Evolutionary conservation across 2,888 invertebrate species (phyloP).

Genomic region (Melanchra persicariae): DNA sequence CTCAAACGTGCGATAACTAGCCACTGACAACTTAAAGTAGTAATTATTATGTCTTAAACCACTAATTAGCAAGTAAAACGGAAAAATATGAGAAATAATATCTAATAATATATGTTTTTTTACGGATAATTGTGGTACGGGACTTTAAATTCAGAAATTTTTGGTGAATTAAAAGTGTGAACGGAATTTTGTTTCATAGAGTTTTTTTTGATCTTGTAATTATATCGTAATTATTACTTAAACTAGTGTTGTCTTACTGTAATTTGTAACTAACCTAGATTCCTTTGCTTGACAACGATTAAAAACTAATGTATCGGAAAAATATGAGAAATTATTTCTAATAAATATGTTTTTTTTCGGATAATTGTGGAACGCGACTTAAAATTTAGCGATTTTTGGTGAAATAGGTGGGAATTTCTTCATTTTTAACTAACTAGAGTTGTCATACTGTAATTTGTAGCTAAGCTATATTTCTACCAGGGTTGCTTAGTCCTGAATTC

Average conservation of each 20-base stretch:
- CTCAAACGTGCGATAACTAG: slow-evolving; percentile 18
- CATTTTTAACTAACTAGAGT: too few relatives aligned
- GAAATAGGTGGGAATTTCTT: too few relatives aligned
- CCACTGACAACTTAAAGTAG: slow-evolving; percentile 12
- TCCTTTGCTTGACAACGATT: neutral
- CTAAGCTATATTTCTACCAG: too few relatives aligned
- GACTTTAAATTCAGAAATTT: slow-evolving; percentile 7
- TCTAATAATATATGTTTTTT: slow-evolving; percentile 3
- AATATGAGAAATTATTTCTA: too few relatives aligned
- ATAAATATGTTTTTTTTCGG: too few relatives aligned
- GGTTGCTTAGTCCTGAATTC: too few relatives aligned
- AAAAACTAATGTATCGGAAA: neutral
- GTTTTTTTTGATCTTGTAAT: neutral
- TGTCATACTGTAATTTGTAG: too few relatives aligned
- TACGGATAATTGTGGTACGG: neutral
- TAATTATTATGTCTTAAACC: slow-evolving; percentile 33
- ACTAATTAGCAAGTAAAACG: slow-evolving; percentile 39
- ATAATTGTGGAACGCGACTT: too few relatives aligned
- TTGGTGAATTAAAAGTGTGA: slow-evolving; percentile 19
- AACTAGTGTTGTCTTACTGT: neutral
- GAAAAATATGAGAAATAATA: slow-evolving; percentile 20
- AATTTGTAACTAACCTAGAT: neutral
- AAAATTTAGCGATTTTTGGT: too few relatives aligned
- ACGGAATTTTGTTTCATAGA: neutral
- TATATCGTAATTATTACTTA: neutral